phyloP scores from a whole-genome alignment of 35 echinoderm and acorn worm species.

The Ptychodera flava region DNA sequence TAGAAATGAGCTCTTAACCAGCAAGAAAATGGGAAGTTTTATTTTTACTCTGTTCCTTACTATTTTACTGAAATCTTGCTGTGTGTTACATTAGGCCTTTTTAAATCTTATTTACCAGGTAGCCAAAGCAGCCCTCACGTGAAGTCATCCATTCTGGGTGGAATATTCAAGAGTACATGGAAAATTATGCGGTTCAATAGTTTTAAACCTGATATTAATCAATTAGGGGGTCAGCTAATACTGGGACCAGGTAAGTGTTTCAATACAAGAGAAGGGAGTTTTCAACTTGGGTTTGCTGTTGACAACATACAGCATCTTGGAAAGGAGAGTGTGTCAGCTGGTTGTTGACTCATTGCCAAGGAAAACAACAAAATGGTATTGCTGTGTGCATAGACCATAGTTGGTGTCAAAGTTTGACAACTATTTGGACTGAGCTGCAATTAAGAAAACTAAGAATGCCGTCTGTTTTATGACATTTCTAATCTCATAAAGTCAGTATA shows the following conservation, averaged over 20 bases:
- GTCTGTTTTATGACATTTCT: too few species aligned
- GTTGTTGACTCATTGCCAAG: too few species aligned
- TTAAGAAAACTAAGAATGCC: too few species aligned
- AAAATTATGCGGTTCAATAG: neutral
- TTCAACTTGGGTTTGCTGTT: neutral
- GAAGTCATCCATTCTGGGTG: neutral
- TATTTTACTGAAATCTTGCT: neutral
- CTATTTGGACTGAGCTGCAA: too few species aligned
- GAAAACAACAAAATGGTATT: too few species aligned
- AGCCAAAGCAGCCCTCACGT: neutral
- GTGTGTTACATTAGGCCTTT: neutral
- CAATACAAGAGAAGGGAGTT: neutral
- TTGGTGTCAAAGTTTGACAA: too few species aligned
- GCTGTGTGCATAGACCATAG: too few species aligned
- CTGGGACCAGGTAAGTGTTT: constrained; percentile 15
- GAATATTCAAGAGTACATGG: constrained; percentile 16
- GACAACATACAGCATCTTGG: neutral
- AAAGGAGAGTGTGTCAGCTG: neutral
- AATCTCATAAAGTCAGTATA: too few species aligned
- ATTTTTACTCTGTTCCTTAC: too few species aligned
- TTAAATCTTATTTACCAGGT: neutral
- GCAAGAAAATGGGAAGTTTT: too few species aligned
- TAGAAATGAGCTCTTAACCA: too few species aligned
- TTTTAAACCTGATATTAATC: constrained; percentile 3
- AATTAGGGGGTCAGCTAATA: constrained; percentile 2